Evolutionary conservation across 2,888 invertebrate species (phyloP).

Genomic region (Andrena bicolor): DNA sequence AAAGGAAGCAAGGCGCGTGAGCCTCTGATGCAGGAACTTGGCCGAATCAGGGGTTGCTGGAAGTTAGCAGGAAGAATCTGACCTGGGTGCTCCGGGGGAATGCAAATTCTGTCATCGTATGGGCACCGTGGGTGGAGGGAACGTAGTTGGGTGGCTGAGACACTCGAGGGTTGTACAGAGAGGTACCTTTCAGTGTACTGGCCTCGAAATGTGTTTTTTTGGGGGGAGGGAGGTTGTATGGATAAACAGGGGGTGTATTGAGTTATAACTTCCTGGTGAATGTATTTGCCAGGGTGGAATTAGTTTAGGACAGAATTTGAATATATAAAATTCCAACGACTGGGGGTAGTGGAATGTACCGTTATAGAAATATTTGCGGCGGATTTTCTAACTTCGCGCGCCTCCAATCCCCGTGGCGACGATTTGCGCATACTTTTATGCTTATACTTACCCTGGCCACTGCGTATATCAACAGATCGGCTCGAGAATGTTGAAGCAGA

Average conservation of each 20-base stretch:
- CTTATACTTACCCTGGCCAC: slow-evolving; percentile 47
- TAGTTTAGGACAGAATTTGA: slow-evolving; percentile 18
- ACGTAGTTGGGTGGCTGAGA: no score
- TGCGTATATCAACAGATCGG: slow-evolving; percentile 62
- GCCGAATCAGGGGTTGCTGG: slow-evolving; percentile 42
- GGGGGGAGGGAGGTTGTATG: not conserved
- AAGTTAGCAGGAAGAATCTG: slow-evolving; percentile 11
- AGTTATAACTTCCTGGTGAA: not conserved
- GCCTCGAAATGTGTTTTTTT: not conserved
- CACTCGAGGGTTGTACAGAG: not conserved
- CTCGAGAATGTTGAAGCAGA: slow-evolving; percentile 58
- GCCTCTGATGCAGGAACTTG: slow-evolving; percentile 40
- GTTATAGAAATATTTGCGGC: slow-evolving; percentile 45
- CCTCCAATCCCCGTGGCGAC: not conserved
- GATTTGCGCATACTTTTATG: slow-evolving; percentile 59
- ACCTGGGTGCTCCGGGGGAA: slow-evolving; percentile 6
- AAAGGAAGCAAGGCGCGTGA: slow-evolving; percentile 29
- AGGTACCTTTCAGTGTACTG: not conserved
- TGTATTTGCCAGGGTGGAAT: not conserved
- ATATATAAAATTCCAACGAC: slow-evolving; percentile 15
- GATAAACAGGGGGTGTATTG: not conserved
- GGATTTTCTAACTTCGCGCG: slow-evolving; percentile 28
- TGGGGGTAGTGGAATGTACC: slow-evolving; percentile 11
- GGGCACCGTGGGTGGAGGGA: not conserved
- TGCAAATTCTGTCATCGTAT: slow-evolving; percentile 31